Percentiles rank a stretch among this genome's conserved stretches.
Evolutionary conservation across 2,113 vertebrate species (phyloP).

Genomic region (Dissostichus mawsoni): DNA sequence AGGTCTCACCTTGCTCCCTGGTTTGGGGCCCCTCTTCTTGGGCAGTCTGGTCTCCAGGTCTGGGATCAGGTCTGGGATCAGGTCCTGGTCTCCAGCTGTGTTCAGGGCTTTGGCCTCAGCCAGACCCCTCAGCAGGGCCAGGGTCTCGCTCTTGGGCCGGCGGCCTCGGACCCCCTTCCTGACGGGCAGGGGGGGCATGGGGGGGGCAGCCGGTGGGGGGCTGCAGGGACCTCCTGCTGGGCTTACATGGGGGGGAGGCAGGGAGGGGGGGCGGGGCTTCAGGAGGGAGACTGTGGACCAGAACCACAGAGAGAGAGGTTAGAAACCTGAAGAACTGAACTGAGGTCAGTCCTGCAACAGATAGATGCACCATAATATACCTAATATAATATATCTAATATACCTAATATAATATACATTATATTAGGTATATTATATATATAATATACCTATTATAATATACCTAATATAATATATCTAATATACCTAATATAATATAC

Average conservation of each 20-base stretch:
- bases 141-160: conserved; percentile 85
- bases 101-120: conserved; percentile 78
- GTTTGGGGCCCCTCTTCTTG: conserved; percentile 90
- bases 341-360: no score
- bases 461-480: no score
- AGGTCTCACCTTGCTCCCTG: conserved; percentile 91
- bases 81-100: conserved; percentile 48
- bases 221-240: conserved; percentile 87
- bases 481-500: no score
- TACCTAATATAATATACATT: no score
- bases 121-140: conserved; percentile 85
- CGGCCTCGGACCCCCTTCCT: conserved; percentile 89
- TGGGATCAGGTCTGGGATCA: no score
- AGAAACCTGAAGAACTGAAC: no score
- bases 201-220: conserved; percentile 87
- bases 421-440: no score
- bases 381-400: no score
- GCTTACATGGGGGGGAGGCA: conserved; percentile 86
- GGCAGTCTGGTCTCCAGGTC: conserved; percentile 76
- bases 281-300: conserved; percentile 84
- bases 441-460: no score
- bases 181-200: conserved; percentile 82
- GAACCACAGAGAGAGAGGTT: not conserved
- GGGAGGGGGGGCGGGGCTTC: conserved; percentile 85
- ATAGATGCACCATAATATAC: no score